Evolutionary conservation across 2,113 vertebrate species (phyloP).

Genomic region (Rousettus leschenaultii): DNA sequence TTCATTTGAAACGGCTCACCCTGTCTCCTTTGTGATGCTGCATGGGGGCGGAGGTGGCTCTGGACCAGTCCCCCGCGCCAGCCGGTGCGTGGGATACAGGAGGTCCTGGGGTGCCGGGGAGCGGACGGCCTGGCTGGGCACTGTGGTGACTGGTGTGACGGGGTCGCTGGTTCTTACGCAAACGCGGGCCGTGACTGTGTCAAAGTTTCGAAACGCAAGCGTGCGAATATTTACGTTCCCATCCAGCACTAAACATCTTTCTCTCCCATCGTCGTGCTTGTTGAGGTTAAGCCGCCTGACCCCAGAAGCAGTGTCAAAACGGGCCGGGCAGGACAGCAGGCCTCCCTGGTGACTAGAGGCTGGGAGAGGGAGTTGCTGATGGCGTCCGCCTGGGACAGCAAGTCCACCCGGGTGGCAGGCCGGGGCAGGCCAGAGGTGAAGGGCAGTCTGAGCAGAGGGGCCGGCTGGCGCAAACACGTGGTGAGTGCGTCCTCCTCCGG

Average conservation of each 20-base stretch:
- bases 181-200: neutral
- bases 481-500: neutral
- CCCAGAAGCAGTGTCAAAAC: too few species aligned
- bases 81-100: too few species aligned
- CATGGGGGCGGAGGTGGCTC: neutral
- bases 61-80: neutral
- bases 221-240: neutral
- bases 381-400: neutral
- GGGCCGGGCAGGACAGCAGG: neutral
- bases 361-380: neutral
- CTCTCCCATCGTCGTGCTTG: neutral
- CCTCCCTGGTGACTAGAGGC: neutral
- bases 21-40: neutral
- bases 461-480: neutral
- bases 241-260: neutral
- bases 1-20: neutral
- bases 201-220: neutral
- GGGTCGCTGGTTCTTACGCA: rapidly evolving
- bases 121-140: neutral
- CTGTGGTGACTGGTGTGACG: neutral
- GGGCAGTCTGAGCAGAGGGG: neutral
- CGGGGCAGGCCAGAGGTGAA: neutral
- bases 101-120: rapidly evolving
- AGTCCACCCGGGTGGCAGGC: rapidly evolving
- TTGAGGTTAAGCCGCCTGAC: neutral